Conservation (phyloP, 2,888 invertebrate species). For the Argynnis bischoffii region DNA sequence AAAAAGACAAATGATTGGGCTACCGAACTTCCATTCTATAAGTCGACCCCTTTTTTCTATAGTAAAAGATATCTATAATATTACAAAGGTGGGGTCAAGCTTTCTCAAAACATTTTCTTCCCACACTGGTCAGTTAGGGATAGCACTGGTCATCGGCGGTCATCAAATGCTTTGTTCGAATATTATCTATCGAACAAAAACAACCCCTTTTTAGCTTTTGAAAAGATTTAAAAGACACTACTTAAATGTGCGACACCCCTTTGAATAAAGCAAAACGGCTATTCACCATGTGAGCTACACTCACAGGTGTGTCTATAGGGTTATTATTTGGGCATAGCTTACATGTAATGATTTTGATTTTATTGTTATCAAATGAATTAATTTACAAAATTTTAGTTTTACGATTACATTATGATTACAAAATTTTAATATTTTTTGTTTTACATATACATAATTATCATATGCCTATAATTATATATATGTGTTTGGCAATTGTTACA, state of each 20-base stretch:
- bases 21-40: conserved; percentile 55
- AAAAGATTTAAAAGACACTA: conserved; percentile 62
- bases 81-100: conserved; percentile 71
- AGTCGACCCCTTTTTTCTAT: conserved; percentile 60
- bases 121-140: conserved; percentile 80
- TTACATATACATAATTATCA: too few relatives aligned
- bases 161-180: conserved; percentile 71
- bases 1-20: conserved; percentile 62
- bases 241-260: conserved; percentile 65
- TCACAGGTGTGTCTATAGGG: conserved; percentile 44
- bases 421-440: too few relatives aligned
- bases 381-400: too few relatives aligned
- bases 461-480: too few relatives aligned
- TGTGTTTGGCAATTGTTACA: too few relatives aligned
- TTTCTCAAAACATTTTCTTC: conserved; percentile 65
- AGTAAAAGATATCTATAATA: conserved; percentile 61
- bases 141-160: conserved; percentile 76
- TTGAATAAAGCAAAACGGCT: conserved; percentile 59
- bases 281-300: conserved; percentile 44
- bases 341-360: not conserved
- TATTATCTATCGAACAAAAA: conserved; percentile 63
- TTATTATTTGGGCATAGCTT: conserved; percentile 19
- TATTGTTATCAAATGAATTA: too few relatives aligned
- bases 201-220: conserved; percentile 62
- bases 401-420: too few relatives aligned